A percentile compares a stretch with the other conserved stretches of the same genome.
These are phyloP conservation scores for Caradrina kadenii DNA, from an alignment of 2,888 invertebrate genomes.

Conservation along the genomic window DNA sequence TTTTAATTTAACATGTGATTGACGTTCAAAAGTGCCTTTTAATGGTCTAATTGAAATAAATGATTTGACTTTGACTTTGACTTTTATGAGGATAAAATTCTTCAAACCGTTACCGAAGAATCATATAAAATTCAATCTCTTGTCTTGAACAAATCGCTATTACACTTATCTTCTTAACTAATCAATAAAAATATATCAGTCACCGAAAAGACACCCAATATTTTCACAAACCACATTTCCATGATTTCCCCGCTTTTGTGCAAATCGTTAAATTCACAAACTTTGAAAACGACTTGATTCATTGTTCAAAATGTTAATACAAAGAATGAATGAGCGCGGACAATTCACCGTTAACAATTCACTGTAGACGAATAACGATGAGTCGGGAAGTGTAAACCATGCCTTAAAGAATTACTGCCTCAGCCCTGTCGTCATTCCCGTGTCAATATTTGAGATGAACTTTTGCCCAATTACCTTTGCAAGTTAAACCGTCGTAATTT, in stretches of 20 bases:
- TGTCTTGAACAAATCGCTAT: neutral
- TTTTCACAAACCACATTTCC: conserved; percentile 35
- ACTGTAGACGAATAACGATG: conserved; percentile 50
- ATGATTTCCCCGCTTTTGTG: conserved; percentile 14
- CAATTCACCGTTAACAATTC: conserved; percentile 53
- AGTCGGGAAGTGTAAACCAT: conserved; percentile 52
- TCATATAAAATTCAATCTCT: neutral
- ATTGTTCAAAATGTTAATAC: conserved; percentile 55
- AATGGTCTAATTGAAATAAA: too few relatives aligned
- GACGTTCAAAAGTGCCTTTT: too few relatives aligned
- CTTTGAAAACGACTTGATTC: conserved; percentile 46
- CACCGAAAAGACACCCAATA: conserved; percentile 22
- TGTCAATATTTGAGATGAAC: conserved; percentile 85
- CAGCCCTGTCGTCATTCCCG: conserved; percentile 71
- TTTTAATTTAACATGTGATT: too few relatives aligned
- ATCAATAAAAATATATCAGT: conserved; percentile 18
- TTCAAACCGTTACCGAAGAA: neutral
- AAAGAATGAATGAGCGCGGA: conserved; percentile 48
- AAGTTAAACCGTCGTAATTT: conserved; percentile 87
- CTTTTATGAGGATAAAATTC: too few relatives aligned
- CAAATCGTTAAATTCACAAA: conserved; percentile 46
- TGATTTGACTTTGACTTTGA: too few relatives aligned
- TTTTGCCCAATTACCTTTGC: conserved; percentile 86
- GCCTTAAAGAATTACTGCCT: conserved; percentile 67
- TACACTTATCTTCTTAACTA: conserved; percentile 7